A percentile compares a stretch with the other conserved stretches of the same genome.
These are phyloP conservation scores for Leptodactylus fuscus DNA, from an alignment of 2,113 vertebrate species.

Conservation along the genomic window DNA sequence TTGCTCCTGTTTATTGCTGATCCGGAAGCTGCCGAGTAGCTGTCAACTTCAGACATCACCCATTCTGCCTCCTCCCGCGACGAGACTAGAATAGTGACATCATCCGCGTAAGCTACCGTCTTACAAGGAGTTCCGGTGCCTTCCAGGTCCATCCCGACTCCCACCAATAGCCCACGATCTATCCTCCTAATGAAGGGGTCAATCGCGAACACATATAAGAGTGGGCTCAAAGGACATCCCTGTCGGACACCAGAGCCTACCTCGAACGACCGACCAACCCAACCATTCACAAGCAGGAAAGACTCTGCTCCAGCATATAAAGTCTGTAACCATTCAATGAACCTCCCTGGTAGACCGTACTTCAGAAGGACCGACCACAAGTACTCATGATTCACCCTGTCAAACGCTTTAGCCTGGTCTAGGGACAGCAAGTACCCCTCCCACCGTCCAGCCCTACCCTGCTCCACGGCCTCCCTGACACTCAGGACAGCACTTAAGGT, in stretches of 20 bases:
- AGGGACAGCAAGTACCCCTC: not conserved
- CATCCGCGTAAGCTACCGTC: not conserved
- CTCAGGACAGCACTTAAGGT: no score
- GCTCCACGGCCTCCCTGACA: no score
- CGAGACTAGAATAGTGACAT: not conserved
- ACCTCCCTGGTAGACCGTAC: not conserved
- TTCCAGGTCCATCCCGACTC: not conserved
- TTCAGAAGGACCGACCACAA: not conserved
- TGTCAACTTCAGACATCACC: no score
- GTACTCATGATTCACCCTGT: not conserved
- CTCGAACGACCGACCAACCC: not conserved
- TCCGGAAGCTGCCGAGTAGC: no score
- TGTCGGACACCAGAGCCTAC: not conserved
- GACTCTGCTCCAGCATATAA: not conserved
- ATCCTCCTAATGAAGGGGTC: not conserved
- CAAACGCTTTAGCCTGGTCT: constrained; percentile 4
- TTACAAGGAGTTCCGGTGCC: not conserved
- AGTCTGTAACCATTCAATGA: not conserved
- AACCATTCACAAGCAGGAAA: no score
- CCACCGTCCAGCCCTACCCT: not conserved
- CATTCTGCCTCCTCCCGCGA: not conserved
- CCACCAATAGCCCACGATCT: not conserved
- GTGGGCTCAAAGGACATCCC: not conserved
- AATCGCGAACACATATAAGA: not conserved
- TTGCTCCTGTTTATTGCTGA: no score